Evolutionary conservation across 2,797 vertebrate genomes (phyloP).

Genomic region (Eospalax fontanierii): DNA sequence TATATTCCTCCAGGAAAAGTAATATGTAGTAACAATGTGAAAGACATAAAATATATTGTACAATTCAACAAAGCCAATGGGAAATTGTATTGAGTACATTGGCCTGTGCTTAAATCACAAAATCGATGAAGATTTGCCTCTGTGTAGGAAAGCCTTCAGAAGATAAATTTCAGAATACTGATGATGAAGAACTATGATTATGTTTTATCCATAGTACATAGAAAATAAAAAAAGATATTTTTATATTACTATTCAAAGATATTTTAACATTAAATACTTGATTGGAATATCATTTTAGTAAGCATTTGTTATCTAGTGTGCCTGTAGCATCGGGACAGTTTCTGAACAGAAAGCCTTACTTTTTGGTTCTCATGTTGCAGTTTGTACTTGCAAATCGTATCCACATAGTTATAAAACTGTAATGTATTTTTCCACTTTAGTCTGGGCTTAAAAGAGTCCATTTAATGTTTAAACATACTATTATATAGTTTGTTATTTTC

Average conservation of each 20-base stretch:
- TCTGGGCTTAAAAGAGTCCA: neutral
- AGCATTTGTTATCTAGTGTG: neutral
- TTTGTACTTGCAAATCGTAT: neutral
- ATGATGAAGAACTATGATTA: constrained; percentile 16
- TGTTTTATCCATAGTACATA: neutral
- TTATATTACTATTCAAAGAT: neutral
- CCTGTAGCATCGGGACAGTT: neutral
- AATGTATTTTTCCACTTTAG: neutral
- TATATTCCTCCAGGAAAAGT: constrained; percentile 67
- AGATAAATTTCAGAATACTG: constrained; percentile 62
- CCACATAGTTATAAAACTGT: neutral
- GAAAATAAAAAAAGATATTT: constrained; percentile 11
- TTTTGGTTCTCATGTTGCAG: neutral
- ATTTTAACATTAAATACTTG: neutral
- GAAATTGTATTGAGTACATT: constrained; percentile 62
- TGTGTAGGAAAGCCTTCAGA: constrained; percentile 38
- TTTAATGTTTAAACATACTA: neutral
- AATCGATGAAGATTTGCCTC: constrained; percentile 66
- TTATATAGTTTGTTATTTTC: constrained; percentile 31
- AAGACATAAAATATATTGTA: constrained; percentile 67
- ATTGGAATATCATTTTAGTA: neutral
- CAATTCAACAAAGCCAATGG: constrained; percentile 67
- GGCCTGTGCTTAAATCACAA: constrained; percentile 72
- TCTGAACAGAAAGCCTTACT: neutral
- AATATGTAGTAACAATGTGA: constrained; percentile 52